A percentile compares a stretch with the other conserved stretches of the same genome.
These are phyloP conservation scores for Gnatocerus cornutus DNA, from an alignment of 2,888 invertebrate genomes.

Conservation along the genomic window DNA sequence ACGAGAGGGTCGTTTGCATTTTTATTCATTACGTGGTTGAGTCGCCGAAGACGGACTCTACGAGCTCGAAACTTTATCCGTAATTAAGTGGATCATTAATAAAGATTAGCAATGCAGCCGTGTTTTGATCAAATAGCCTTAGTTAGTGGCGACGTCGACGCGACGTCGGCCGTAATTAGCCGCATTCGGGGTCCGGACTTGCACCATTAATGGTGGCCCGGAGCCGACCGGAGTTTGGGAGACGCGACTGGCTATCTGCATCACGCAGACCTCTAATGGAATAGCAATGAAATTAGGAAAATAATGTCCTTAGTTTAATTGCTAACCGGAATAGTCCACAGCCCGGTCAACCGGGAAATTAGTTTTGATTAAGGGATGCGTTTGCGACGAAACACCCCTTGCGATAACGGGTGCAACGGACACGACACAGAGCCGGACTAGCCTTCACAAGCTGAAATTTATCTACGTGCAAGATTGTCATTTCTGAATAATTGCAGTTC, in stretches of 20 bases:
- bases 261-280: constrained; percentile 71
- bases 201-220: constrained; percentile 61
- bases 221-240: constrained; percentile 56
- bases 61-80: constrained; percentile 46
- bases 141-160: constrained; percentile 44
- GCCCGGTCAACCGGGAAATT: constrained; percentile 68
- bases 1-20: constrained; percentile 65
- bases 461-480: no score
- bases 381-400: constrained; percentile 23
- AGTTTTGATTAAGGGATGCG: constrained; percentile 68
- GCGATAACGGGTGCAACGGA: constrained; percentile 6
- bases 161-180: constrained; percentile 48
- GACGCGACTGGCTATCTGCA: constrained; percentile 68
- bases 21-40: constrained; percentile 51
- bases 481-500: no score
- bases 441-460: no score
- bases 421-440: neutral
- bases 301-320: constrained; percentile 72
- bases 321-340: constrained; percentile 60
- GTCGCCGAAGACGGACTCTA: neutral
- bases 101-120: constrained; percentile 64
- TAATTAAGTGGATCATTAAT: constrained; percentile 66
- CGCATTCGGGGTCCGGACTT: constrained; percentile 46
- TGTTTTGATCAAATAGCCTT: constrained; percentile 58
- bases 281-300: constrained; percentile 72